Conservation (phyloP, 1,140 invertebrate species). For the Pseudomyrmex dendroicus region DNA sequence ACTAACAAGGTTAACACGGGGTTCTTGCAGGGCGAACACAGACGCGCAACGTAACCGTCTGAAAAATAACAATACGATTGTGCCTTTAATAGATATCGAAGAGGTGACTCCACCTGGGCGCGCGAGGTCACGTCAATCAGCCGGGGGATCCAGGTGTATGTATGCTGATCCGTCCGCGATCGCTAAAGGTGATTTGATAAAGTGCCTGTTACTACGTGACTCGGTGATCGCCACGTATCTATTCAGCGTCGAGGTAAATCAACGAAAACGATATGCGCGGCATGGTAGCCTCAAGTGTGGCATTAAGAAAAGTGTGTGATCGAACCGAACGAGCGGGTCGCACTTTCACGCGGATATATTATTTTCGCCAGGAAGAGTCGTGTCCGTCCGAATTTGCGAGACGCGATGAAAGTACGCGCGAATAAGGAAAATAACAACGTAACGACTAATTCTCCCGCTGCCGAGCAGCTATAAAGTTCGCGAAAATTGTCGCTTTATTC, state of each 20-base stretch:
- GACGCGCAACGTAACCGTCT: slow-evolving; percentile 60
- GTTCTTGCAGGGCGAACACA: slow-evolving; percentile 48
- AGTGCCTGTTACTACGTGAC: slow-evolving; percentile 66
- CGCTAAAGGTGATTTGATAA: slow-evolving; percentile 63
- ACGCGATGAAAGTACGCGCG: slow-evolving; percentile 3
- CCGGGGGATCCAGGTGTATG: background rate
- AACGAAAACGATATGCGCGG: background rate
- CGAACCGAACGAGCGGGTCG: slow-evolving; percentile 2
- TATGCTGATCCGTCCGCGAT: slow-evolving; percentile 57
- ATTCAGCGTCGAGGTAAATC: slow-evolving; percentile 40
- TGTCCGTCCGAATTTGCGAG: background rate
- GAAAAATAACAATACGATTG: slow-evolving; percentile 69
- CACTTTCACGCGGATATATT: slow-evolving; percentile 20
- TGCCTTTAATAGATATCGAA: slow-evolving; percentile 63
- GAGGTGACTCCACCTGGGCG: slow-evolving; percentile 56
- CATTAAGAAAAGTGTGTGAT: slow-evolving; percentile 44
- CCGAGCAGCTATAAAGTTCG: slow-evolving; percentile 7
- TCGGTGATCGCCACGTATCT: slow-evolving; percentile 41
- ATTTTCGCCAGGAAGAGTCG: background rate
- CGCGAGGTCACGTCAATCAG: slow-evolving; percentile 66
- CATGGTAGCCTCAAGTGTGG: slow-evolving; percentile 9
- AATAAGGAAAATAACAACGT: slow-evolving; percentile 37
- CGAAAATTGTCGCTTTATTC: slow-evolving; percentile 31
- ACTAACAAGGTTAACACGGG: slow-evolving; percentile 73
- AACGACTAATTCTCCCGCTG: background rate